Conservation (phyloP, 2,113 vertebrate genomes). For the Zootoca vivipara region DNA sequence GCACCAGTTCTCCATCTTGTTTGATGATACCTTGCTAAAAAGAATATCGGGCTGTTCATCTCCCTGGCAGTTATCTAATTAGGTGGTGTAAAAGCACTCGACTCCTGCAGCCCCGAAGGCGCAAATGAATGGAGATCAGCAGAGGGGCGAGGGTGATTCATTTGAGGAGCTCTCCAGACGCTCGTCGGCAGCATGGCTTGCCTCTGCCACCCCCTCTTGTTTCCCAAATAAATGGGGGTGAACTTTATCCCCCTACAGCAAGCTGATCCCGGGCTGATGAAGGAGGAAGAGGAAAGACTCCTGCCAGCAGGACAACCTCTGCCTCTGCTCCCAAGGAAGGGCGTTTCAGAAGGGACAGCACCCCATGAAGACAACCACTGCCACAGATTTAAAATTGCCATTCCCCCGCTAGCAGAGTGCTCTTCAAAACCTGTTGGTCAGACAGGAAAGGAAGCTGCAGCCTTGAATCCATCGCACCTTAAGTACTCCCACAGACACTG, state of each 20-base stretch:
- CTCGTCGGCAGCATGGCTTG: conserved; percentile 38
- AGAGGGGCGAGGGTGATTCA: conserved; percentile 20
- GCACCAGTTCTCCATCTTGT: neutral
- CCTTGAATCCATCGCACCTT: neutral
- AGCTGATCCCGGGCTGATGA: neutral
- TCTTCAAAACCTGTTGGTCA: neutral
- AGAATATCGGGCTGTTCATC: conserved; percentile 42
- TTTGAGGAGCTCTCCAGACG: conserved; percentile 3
- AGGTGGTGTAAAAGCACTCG: conserved; percentile 52
- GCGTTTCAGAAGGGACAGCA: neutral
- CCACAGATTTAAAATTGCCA: neutral
- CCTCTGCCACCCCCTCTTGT: neutral
- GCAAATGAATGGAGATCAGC: conserved; percentile 56
- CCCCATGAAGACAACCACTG: neutral
- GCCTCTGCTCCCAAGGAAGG: neutral
- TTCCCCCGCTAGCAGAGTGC: neutral
- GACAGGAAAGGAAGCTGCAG: neutral
- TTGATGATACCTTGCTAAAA: conserved; percentile 43
- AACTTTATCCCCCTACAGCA: neutral
- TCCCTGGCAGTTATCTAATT: conserved; percentile 66
- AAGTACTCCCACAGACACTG: neutral
- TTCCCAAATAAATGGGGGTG: conserved; percentile 8
- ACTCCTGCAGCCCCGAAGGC: conserved; percentile 41
- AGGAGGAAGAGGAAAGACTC: neutral
- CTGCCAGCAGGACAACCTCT: neutral